These are phyloP conservation scores for Ptychoptera contaminata DNA, from an alignment of 2,888 invertebrate genomes.

Conservation along the genomic window DNA sequence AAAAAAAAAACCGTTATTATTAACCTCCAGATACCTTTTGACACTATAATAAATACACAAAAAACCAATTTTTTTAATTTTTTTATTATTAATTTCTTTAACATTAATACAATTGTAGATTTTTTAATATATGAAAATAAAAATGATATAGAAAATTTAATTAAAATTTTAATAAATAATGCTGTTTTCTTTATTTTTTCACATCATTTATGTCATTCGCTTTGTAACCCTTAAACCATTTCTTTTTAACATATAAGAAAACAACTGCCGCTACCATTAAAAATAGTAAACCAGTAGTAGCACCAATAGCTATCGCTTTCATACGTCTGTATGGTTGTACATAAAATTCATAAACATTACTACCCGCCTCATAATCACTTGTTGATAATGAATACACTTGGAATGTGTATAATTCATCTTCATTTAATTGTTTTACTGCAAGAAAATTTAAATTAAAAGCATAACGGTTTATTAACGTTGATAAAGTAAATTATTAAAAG, in stretches of 20 bases:
- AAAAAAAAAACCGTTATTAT: too few relatives aligned
- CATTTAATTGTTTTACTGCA: slow-evolving; percentile 50
- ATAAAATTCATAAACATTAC: slow-evolving; percentile 43
- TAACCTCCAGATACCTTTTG: too few relatives aligned
- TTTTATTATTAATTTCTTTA: too few relatives aligned
- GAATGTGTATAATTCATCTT: slow-evolving; percentile 57
- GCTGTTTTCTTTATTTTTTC: neutral
- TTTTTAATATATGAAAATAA: too few relatives aligned
- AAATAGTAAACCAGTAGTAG: slow-evolving; percentile 52
- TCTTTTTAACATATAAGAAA: slow-evolving; percentile 34
- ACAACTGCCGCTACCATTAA: slow-evolving; percentile 46
- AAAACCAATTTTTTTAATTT: too few relatives aligned
- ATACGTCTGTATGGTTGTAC: slow-evolving; percentile 57
- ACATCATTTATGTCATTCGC: neutral
- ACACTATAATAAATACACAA: too few relatives aligned
- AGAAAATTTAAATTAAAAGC: slow-evolving; percentile 11
- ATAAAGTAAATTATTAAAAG: slow-evolving; percentile 1
- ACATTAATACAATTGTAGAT: too few relatives aligned
- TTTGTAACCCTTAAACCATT: slow-evolving; percentile 14
- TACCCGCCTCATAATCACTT: slow-evolving; percentile 43
- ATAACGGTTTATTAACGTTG: neutral
- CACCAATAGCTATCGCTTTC: slow-evolving; percentile 53
- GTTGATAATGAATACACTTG: slow-evolving; percentile 51
- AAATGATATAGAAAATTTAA: too few relatives aligned
- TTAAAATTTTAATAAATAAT: too few relatives aligned